Evolutionary conservation across 2,797 vertebrate species (phyloP), one percentile per base, ranked within the genome.

Genomic region (Orestias chungarensis): DNA sequence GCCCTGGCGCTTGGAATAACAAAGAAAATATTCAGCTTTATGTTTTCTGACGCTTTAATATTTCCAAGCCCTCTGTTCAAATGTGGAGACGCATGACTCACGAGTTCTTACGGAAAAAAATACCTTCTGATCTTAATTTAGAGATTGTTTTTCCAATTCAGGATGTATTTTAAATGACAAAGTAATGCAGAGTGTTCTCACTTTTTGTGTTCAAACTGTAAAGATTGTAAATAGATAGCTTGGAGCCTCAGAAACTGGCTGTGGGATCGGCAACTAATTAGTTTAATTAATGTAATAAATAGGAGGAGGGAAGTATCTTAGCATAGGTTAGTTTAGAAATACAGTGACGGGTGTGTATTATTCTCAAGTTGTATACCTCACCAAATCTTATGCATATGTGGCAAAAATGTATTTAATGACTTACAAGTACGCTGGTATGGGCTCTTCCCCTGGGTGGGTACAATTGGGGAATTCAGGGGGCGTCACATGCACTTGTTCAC

Each of bases 21-120:
- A 92, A 86, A 88, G 89, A 79, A 91, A 92, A 91, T 89, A 92
- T 91, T 89, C 88, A 86, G 85, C 85, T 83, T 74, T 74, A 78
- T 76, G 82, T 79, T 64, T 85, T 90, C 87, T 87, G 83, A 90
- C 87, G 87, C 88, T 83, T 89, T 90, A 81, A 85, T 89, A 90
- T 90, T 89, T 91, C 88, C 89, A 93, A 66, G 59, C 72, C 67
- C 73, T 87, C 83, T 75, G 71, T 82, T 86, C 89, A 80, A 83
- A 86, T 88, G 75, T 61, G n/a, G 33, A 85, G 4, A 59, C 4
- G 38, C 78, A 88, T 86, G 86, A 92, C 88, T 90, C 87, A 88
- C 89, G 84, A 86, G 74, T 76, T 80, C 73, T 76, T 79, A 88
- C 85, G 2, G 31, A 82, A 78, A 82, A 78, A 87, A 89, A 86